Percentiles rank a stretch among this genome's conserved stretches.
phyloP scores from a whole-genome alignment of 2,113 vertebrate genomes.

The Toxotes jaculatrix region DNA sequence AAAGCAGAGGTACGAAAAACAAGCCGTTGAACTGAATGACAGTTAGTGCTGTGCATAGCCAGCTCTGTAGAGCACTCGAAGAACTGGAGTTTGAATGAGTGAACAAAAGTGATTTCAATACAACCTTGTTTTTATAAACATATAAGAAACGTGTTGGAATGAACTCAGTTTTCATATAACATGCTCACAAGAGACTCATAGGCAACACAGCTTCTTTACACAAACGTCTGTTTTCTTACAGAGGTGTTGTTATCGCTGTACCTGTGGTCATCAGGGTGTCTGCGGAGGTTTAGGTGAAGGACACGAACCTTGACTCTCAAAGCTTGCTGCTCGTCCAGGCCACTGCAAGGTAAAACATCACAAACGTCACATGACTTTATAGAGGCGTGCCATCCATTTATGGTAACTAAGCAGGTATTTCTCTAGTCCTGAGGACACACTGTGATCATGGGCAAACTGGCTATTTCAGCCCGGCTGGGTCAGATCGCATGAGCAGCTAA shows the following conservation, averaged over 20 bases:
- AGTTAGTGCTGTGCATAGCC: constrained; percentile 67
- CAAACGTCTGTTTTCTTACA: constrained; percentile 29
- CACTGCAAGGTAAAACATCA: constrained; percentile 85
- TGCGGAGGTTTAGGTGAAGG: constrained; percentile 92
- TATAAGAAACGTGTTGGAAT: neutral
- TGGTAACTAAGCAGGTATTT: constrained; percentile 19
- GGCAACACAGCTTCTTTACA: constrained; percentile 31
- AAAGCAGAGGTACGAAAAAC: constrained; percentile 8
- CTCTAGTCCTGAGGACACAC: constrained; percentile 38
- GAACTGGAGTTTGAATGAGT: constrained; percentile 25
- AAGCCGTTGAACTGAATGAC: constrained; percentile 11
- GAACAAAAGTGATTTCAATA: constrained; percentile 14
- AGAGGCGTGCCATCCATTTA: neutral
- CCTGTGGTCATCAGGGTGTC: constrained; percentile 81
- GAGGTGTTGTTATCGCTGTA: constrained; percentile 12
- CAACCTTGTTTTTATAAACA: constrained; percentile 19
- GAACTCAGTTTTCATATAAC: constrained; percentile 33
- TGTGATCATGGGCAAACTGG: constrained; percentile 66
- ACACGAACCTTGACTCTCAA: constrained; percentile 98
- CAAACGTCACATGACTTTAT: constrained; percentile 10
- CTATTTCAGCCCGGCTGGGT: neutral
- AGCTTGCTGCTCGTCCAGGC: constrained; percentile 94
- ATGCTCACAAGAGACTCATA: constrained; percentile 35
- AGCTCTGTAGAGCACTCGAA: constrained; percentile 53
- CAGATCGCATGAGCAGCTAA: neutral